A percentile compares a stretch with the other conserved stretches of the same genome.
phyloP scores from a whole-genome alignment of 2,113 vertebrate genomes.

The Muntiacus reevesi region DNA sequence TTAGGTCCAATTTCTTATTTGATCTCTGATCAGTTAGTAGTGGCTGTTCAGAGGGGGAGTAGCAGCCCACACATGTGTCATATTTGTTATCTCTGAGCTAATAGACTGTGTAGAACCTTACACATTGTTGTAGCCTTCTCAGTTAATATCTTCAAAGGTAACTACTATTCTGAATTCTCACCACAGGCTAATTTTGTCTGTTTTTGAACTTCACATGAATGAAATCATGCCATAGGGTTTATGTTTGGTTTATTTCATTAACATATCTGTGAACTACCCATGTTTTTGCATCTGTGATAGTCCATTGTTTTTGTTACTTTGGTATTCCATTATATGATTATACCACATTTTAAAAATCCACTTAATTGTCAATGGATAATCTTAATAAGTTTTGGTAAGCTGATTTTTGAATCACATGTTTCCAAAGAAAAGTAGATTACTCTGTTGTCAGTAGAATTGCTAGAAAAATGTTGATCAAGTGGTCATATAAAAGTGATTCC shows the following conservation, averaged over 20 bases:
- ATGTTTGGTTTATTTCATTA: neutral
- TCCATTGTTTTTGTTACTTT: constrained; percentile 12
- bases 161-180: neutral
- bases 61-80: neutral
- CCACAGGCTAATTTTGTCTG: neutral
- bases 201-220: neutral
- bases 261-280: neutral
- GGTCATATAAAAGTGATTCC: neutral
- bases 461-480: neutral
- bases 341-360: neutral
- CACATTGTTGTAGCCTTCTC: neutral
- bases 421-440: neutral
- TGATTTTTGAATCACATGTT: neutral
- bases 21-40: neutral
- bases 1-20: constrained; percentile 12
- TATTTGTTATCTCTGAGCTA: neutral
- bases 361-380: neutral
- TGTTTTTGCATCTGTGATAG: neutral
- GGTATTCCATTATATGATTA: neutral
- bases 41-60: neutral
- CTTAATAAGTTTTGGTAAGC: neutral
- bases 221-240: neutral
- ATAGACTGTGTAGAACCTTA: neutral
- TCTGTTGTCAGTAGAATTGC: neutral
- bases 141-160: neutral